phyloP scores from a whole-genome alignment of 2,797 vertebrate species.

The Enteromius thamalakanensis region DNA sequence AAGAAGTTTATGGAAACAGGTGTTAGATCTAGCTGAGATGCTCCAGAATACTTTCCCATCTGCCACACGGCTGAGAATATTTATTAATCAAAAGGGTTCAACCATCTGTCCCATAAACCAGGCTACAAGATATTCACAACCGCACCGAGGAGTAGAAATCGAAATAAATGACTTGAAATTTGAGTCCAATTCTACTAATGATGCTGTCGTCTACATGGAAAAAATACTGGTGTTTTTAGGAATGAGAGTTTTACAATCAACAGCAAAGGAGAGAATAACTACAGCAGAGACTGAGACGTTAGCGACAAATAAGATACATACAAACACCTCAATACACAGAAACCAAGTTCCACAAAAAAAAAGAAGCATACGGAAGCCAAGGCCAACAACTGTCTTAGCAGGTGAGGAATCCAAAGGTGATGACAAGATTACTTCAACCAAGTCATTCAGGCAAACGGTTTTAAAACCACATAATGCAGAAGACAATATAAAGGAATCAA shows the following conservation, averaged over 20 bases:
- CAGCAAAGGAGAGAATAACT: neutral
- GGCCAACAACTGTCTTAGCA: neutral
- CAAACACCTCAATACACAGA: neutral
- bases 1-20: slow-evolving; percentile 15
- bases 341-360: neutral
- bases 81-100: slow-evolving; percentile 26
- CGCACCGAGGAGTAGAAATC: slow-evolving; percentile 8
- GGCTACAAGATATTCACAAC: slow-evolving; percentile 17
- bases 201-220: neutral
- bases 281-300: neutral
- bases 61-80: slow-evolving; percentile 17
- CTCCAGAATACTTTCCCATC: slow-evolving; percentile 10
- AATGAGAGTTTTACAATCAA: neutral
- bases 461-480: neutral
- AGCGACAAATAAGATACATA: neutral
- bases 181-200: slow-evolving; percentile 7
- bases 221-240: slow-evolving; percentile 3
- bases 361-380: slow-evolving; percentile 1
- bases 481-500: neutral
- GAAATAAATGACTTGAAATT: neutral
- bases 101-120: slow-evolving; percentile 33
- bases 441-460: neutral
- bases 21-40: neutral
- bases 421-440: neutral
- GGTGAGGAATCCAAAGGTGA: neutral